phyloP scores from a whole-genome alignment of 1,140 invertebrate species.

The Drosophila eugracilis region DNA sequence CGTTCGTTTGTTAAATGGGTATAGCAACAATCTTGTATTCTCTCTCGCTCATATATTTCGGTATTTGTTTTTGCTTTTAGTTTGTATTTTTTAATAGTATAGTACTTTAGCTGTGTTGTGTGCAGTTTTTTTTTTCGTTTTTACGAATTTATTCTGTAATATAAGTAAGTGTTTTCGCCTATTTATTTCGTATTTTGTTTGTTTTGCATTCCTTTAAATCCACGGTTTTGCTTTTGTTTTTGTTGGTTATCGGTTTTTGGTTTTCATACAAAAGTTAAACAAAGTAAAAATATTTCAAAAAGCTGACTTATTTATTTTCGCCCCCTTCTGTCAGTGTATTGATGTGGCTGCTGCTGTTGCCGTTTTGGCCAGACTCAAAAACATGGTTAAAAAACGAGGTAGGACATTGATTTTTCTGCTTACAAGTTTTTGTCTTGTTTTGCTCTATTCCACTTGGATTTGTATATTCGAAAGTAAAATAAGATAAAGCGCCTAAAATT shows the following conservation, averaged over 20 bases:
- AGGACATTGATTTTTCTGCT: slow-evolving; percentile 74
- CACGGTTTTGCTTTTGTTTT: slow-evolving; percentile 56
- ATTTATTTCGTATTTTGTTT: slow-evolving; percentile 53
- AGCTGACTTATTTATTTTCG: slow-evolving; percentile 26
- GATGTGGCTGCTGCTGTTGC: slow-evolving; percentile 27
- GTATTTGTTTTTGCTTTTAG: slow-evolving; percentile 58
- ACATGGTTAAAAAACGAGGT: slow-evolving; percentile 77
- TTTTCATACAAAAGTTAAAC: slow-evolving; percentile 69
- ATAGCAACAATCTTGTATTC: slow-evolving; percentile 84
- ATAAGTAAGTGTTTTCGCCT: slow-evolving; percentile 51
- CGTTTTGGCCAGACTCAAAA: slow-evolving; percentile 49
- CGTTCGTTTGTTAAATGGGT: slow-evolving; percentile 67
- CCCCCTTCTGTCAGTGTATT: slow-evolving; percentile 41
- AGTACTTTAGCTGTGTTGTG: slow-evolving; percentile 69
- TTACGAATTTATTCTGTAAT: slow-evolving; percentile 35
- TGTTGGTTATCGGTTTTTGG: slow-evolving; percentile 49
- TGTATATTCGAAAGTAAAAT: slow-evolving; percentile 11
- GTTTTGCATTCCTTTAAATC: slow-evolving; percentile 67
- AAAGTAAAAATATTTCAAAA: slow-evolving; percentile 72
- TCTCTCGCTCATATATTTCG: slow-evolving; percentile 80
- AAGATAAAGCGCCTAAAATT: slow-evolving; percentile 36
- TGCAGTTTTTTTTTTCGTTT: slow-evolving; percentile 49
- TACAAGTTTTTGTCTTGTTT: slow-evolving; percentile 16
- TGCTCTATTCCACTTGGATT: slow-evolving; percentile 1
- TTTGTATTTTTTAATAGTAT: slow-evolving; percentile 67